Conservation (phyloP, 1,140 invertebrate genomes). For the Drosophila elegans region DNA sequence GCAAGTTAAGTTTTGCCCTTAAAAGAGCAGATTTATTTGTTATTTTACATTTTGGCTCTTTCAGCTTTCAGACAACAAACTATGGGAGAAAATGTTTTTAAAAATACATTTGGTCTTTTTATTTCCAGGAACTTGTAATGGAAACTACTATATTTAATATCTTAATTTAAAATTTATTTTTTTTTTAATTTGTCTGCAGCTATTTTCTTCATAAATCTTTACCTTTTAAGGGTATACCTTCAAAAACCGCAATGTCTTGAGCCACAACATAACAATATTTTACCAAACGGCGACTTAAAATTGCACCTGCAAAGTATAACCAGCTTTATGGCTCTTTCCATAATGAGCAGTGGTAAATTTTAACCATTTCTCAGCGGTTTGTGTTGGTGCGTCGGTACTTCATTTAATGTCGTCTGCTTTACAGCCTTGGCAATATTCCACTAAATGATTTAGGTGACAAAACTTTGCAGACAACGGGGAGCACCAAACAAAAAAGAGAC, state of each 20-base stretch:
- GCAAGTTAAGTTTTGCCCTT: neutral
- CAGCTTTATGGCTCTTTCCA: constrained; percentile 19
- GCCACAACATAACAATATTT: constrained; percentile 13
- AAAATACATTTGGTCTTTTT: too few species aligned
- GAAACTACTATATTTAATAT: too few species aligned
- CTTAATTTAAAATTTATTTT: too few species aligned
- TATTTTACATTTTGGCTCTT: neutral
- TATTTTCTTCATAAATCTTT: too few species aligned
- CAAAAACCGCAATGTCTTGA: neutral
- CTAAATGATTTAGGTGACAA: constrained; percentile 79
- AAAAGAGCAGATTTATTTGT: constrained; percentile 1
- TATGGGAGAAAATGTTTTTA: too few species aligned
- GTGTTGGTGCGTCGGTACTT: constrained; percentile 35
- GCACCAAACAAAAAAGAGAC: constrained; percentile 6
- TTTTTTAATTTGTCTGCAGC: too few species aligned
- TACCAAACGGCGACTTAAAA: neutral
- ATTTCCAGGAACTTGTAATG: too few species aligned
- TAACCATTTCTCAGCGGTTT: constrained; percentile 30
- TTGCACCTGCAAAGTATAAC: constrained; percentile 8
- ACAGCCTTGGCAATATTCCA: constrained; percentile 40
- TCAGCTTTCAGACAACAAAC: neutral
- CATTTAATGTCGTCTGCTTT: constrained; percentile 35
- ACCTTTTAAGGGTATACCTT: neutral
- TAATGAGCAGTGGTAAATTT: constrained; percentile 21
- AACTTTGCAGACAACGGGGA: constrained; percentile 64